phyloP scores from a whole-genome alignment of 2,797 vertebrate species.

The Syncerus caffer region DNA sequence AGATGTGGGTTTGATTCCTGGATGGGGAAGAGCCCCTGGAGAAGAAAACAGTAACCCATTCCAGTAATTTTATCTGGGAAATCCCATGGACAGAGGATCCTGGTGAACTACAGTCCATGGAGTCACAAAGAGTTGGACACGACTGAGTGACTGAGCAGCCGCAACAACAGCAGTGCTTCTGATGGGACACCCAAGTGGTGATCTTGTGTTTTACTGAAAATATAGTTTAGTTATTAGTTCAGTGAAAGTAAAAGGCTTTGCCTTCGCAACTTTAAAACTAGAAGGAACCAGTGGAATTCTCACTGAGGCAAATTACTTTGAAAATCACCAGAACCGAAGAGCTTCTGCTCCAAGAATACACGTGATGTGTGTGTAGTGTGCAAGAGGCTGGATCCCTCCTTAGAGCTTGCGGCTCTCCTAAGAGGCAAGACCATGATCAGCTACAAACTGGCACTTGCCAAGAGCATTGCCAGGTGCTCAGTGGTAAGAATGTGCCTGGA shows the following conservation, averaged over 20 bases:
- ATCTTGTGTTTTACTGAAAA: background rate
- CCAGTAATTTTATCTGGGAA: background rate
- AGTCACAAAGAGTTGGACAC: background rate
- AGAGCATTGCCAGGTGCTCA: background rate
- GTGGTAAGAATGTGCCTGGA: too few relatives aligned
- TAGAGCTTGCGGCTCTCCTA: background rate
- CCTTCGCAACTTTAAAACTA: background rate
- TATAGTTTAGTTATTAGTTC: background rate
- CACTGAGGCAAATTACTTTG: background rate
- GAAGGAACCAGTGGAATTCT: background rate
- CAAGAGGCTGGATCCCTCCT: background rate
- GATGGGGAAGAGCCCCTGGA: background rate
- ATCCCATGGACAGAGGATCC: background rate
- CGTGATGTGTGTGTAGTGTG: accelerated
- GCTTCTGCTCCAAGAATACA: background rate
- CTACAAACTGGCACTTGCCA: background rate
- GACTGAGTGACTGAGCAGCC: too few relatives aligned
- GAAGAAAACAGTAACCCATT: background rate
- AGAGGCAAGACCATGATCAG: background rate
- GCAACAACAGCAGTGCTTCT: background rate
- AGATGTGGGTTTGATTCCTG: background rate
- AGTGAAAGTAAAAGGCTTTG: background rate
- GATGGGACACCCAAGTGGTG: background rate
- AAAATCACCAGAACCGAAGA: background rate
- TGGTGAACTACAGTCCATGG: background rate